Conservation (phyloP, 1,140 invertebrate genomes). For the Sipha flava region DNA sequence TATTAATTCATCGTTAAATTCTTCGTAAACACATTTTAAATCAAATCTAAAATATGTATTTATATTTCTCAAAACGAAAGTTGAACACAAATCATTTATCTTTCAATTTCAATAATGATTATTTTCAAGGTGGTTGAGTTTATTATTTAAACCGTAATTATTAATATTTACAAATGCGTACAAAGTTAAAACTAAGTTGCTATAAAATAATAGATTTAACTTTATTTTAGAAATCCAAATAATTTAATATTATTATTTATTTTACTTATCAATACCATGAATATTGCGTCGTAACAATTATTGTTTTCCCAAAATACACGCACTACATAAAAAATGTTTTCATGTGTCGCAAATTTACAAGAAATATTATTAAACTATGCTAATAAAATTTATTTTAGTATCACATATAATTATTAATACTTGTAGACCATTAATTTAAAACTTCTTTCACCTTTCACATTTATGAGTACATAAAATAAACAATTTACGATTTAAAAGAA, state of each 20-base stretch:
- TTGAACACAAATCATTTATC: not conserved
- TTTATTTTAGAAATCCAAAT: no score
- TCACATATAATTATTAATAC: not conserved
- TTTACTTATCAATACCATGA: no score
- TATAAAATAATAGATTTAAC: no score
- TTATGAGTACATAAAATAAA: not conserved
- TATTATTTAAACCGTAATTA: not conserved
- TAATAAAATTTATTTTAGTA: not conserved
- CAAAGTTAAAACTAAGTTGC: not conserved
- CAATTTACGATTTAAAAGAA: conserved; percentile 9
- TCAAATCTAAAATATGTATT: not conserved
- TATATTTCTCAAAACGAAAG: not conserved
- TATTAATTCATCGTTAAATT: no score
- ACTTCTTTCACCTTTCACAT: conserved; percentile 31
- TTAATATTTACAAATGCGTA: not conserved
- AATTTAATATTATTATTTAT: no score
- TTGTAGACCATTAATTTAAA: not conserved
- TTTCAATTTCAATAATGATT: not conserved
- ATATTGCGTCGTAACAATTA: not conserved
- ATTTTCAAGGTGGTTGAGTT: not conserved
- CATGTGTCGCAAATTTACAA: no score
- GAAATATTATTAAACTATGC: not conserved
- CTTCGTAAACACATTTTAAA: not conserved
- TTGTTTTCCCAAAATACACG: not conserved
- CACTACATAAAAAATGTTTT: no score